phyloP scores from a whole-genome alignment of 2,888 invertebrate species.

The Acanthacorydalis orientalis region DNA sequence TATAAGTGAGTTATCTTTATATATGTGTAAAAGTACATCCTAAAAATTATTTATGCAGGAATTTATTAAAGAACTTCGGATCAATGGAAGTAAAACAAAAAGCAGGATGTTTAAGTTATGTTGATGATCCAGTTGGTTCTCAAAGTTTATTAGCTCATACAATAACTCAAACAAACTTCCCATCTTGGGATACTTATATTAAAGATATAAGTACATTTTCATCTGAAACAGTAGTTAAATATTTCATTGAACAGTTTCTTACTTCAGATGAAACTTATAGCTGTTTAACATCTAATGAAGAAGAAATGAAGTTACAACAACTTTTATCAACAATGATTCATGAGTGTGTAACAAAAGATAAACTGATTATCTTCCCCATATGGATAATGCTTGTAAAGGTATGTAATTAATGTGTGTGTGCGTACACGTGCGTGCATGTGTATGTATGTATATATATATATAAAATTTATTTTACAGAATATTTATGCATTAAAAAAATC shows the following conservation, averaged over 20 bases:
- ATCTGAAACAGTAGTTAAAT: slow-evolving; percentile 49
- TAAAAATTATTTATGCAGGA: slow-evolving; percentile 25
- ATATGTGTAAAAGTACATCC: too few species aligned
- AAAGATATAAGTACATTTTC: slow-evolving; percentile 59
- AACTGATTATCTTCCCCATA: slow-evolving; percentile 54
- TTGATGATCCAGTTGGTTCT: slow-evolving; percentile 69
- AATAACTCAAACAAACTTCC: slow-evolving; percentile 52
- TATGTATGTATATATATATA: slow-evolving; percentile 16
- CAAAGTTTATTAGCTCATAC: slow-evolving; percentile 63
- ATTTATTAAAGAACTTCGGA: slow-evolving; percentile 47
- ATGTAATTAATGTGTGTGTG: slow-evolving; percentile 14
- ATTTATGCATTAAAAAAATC: slow-evolving; percentile 33
- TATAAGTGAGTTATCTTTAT: too few species aligned
- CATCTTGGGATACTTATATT: slow-evolving; percentile 48
- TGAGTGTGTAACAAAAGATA: slow-evolving; percentile 67
- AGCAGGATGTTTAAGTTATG: slow-evolving; percentile 75
- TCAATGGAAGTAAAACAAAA: slow-evolving; percentile 75
- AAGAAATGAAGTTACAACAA: slow-evolving; percentile 31
- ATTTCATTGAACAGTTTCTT: slow-evolving; percentile 54
- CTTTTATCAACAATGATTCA: slow-evolving; percentile 51
- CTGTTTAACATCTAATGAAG: slow-evolving; percentile 4
- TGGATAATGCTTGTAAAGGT: slow-evolving; percentile 56
- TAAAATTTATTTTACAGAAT: slow-evolving; percentile 28
- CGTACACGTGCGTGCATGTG: slow-evolving; percentile 6
- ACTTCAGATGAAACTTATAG: slow-evolving; percentile 8